These are phyloP conservation scores for Pyxicephalus adspersus DNA, from an alignment of 2,113 vertebrate genomes.

Conservation along the genomic window DNA sequence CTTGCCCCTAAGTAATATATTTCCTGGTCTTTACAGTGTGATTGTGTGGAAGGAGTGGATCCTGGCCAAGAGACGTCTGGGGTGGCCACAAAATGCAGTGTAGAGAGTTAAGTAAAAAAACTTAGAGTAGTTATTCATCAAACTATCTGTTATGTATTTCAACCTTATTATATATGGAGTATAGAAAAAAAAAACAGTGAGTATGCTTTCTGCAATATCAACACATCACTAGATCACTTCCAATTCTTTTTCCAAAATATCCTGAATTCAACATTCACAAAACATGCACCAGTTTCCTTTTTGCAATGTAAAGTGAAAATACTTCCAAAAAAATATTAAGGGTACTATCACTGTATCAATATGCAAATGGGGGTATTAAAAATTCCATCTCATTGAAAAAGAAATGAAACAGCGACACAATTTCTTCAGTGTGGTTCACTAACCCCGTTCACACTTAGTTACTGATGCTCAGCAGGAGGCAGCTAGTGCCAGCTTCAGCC, in stretches of 20 bases:
- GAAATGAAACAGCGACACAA: conserved; percentile 63
- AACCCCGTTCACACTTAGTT: conserved; percentile 65
- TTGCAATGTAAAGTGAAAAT: conserved; percentile 17
- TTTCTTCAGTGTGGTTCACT: conserved; percentile 69
- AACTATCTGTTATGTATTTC: too few species aligned
- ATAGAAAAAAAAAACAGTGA: too few species aligned
- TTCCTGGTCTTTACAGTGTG: too few species aligned
- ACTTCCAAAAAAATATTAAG: background rate
- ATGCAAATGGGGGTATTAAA: conserved; percentile 59
- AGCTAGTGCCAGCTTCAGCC: conserved; percentile 59
- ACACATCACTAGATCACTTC: background rate
- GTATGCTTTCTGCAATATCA: too few species aligned
- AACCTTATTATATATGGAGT: too few species aligned
- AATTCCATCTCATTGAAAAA: conserved; percentile 57
- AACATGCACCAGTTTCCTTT: background rate
- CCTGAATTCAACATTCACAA: background rate
- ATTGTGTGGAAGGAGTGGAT: too few species aligned
- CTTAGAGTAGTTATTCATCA: too few species aligned
- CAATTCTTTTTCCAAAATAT: background rate
- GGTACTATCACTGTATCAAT: conserved; percentile 43
- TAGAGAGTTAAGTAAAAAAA: too few species aligned
- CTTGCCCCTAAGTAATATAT: too few species aligned
- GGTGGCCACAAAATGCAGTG: too few species aligned
- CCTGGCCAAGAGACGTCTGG: too few species aligned
- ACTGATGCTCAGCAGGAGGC: conserved; percentile 65